A percentile compares a stretch with the other conserved stretches of the same genome.
Conservation (phyloP, 2,797 vertebrate species). For the Pangasius macronema region DNA sequence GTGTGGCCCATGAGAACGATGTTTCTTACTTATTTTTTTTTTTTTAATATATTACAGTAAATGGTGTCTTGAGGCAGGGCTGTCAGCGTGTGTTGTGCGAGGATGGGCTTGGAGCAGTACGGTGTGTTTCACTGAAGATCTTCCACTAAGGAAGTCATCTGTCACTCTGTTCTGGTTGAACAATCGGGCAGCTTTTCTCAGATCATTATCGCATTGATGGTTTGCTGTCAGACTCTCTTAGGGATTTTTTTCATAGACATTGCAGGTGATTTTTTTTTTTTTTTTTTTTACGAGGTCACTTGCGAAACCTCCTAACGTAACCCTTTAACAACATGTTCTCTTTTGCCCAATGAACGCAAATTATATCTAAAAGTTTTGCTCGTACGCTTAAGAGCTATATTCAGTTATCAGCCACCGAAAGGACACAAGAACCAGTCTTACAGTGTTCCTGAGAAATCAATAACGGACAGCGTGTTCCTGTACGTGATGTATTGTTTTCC, state of each 20-base stretch:
- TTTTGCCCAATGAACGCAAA: background rate
- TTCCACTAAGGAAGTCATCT: background rate
- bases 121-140: background rate
- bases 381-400: background rate
- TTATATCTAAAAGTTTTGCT: background rate
- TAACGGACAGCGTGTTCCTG: background rate
- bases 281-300: background rate
- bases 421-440: background rate
- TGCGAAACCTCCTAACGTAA: background rate
- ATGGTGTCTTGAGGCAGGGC: background rate
- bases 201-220: background rate
- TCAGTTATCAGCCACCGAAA: background rate
- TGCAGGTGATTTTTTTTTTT: background rate
- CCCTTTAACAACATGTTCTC: background rate
- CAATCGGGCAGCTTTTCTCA: background rate
- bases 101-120: background rate
- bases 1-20: background rate
- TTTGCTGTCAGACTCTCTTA: background rate
- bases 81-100: background rate
- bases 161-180: background rate
- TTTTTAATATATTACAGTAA: background rate
- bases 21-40: background rate
- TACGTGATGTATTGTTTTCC: constrained; percentile 3
- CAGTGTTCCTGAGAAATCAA: constrained; percentile 1
- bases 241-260: background rate